Conservation (phyloP, 2,888 invertebrate species). For the Drosophila prostipennis region DNA sequence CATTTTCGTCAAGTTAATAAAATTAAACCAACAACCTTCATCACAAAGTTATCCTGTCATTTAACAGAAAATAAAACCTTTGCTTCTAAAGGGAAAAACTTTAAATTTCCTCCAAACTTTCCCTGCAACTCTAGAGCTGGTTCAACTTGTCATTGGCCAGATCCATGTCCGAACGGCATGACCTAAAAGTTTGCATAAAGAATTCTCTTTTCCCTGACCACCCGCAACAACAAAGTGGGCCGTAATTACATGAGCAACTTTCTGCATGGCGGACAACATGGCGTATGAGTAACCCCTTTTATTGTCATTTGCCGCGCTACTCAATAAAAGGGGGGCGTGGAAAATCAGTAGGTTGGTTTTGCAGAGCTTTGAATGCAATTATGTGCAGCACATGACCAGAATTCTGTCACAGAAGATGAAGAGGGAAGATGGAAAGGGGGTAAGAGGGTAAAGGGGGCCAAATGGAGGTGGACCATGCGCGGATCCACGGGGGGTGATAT, state of each 20-base stretch:
- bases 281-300: conserved; percentile 73
- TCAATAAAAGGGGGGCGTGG: conserved; percentile 46
- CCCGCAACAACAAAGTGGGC: conserved; percentile 11
- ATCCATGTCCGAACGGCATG: conserved; percentile 31
- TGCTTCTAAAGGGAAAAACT: conserved; percentile 1
- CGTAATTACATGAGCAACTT: conserved; percentile 38
- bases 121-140: background rate
- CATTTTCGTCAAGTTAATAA: conserved; percentile 13
- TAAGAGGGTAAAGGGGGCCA: too few relatives aligned
- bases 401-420: conserved; percentile 46
- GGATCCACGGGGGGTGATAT: too few relatives aligned
- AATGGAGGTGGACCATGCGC: too few relatives aligned
- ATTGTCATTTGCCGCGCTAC: conserved; percentile 70
- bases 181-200: conserved; percentile 36
- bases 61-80: background rate
- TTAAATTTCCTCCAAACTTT: conserved; percentile 24
- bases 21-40: conserved; percentile 28
- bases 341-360: conserved; percentile 5
- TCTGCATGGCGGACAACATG: conserved; percentile 47
- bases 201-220: conserved; percentile 21
- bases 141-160: conserved; percentile 32
- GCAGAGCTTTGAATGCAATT: conserved; percentile 73
- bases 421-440: background rate
- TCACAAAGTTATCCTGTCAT: conserved; percentile 13
- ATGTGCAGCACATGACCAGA: conserved; percentile 70